Percentiles rank a stretch among this genome's conserved stretches.
phyloP scores from a whole-genome alignment of 30 jellyfish, hydroid and myxozoan genomes.

The Mastigias papua region DNA sequence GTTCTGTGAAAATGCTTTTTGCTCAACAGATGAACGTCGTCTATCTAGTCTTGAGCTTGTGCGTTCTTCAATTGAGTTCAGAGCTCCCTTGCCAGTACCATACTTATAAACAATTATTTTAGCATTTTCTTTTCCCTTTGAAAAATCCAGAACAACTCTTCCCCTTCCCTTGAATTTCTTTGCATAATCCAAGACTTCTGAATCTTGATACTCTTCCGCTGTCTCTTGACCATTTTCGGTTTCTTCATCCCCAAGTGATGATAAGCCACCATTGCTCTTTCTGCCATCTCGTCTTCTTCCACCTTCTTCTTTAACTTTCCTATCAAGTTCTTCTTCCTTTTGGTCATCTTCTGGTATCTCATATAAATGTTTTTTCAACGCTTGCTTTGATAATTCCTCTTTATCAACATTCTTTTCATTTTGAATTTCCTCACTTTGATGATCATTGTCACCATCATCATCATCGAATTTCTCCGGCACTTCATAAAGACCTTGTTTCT shows the following conservation, averaged over 20 bases:
- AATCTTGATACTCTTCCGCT: conserved; percentile 62
- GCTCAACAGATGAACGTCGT: conserved; percentile 24
- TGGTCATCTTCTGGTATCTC: conserved; percentile 49
- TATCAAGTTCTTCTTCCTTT: conserved; percentile 20
- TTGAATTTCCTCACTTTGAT: background rate
- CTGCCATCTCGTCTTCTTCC: conserved; percentile 35
- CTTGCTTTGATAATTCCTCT: conserved; percentile 1
- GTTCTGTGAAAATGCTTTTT: background rate
- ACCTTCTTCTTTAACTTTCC: conserved; percentile 4
- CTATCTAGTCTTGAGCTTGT: conserved; percentile 38
- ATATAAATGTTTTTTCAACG: conserved; percentile 12
- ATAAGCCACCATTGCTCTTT: background rate
- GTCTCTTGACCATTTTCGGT: background rate
- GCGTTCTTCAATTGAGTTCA: conserved; percentile 13
- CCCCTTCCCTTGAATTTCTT: conserved; percentile 77
- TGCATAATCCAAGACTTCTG: conserved; percentile 89
- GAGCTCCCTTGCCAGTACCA: conserved; percentile 8
- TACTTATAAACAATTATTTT: conserved; percentile 87
- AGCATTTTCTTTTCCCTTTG: conserved; percentile 92
- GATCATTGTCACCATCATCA: conserved; percentile 7
- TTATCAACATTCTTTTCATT: background rate
- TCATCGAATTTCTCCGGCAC: conserved; percentile 40
- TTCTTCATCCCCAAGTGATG: background rate
- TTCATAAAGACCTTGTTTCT: conserved; percentile 34
- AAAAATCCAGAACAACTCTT: conserved; percentile 92